Percentiles rank a stretch among this genome's conserved stretches.
These are phyloP conservation scores for Ramazzottius varieornatus DNA, from an alignment of 2,888 invertebrate species.

Conservation along the genomic window DNA sequence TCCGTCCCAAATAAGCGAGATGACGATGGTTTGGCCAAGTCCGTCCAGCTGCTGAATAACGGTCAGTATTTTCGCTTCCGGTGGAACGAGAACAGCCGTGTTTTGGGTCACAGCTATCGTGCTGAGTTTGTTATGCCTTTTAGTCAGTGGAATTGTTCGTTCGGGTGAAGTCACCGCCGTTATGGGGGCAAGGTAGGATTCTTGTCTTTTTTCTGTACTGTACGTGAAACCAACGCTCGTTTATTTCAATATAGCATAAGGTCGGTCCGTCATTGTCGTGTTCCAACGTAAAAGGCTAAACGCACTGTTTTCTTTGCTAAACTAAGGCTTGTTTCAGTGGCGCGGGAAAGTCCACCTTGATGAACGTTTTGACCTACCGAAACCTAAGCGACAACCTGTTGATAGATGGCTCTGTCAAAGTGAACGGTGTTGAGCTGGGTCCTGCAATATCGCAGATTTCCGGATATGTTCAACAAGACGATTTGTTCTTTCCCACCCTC, in stretches of 20 bases:
- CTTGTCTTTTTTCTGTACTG: not conserved
- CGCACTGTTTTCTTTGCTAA: no score
- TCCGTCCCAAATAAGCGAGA: not conserved
- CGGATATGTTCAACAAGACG: constrained; percentile 18
- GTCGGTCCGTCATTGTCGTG: no score
- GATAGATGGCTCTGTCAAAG: constrained; percentile 13
- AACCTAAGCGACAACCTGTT: constrained; percentile 10
- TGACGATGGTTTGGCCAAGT: not conserved
- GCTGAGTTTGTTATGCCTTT: not conserved
- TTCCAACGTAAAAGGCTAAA: no score
- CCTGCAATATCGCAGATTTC: constrained; percentile 13
- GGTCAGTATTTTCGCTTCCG: not conserved
- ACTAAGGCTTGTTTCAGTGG: constrained; percentile 14
- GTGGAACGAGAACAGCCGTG: no score
- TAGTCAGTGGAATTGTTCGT: constrained; percentile 12
- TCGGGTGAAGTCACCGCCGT: constrained; percentile 8
- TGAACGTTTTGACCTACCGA: constrained; percentile 17
- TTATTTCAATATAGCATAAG: no score
- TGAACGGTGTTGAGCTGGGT: constrained; percentile 12
- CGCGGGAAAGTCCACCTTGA: constrained; percentile 18
- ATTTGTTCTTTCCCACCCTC: constrained; percentile 16
- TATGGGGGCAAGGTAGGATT: constrained; percentile 14
- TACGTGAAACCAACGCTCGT: not conserved
- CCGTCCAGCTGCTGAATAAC: not conserved
- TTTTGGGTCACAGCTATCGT: not conserved